phyloP scores from a whole-genome alignment of 2,797 vertebrate species.

The Acipenser oxyrinchus region DNA sequence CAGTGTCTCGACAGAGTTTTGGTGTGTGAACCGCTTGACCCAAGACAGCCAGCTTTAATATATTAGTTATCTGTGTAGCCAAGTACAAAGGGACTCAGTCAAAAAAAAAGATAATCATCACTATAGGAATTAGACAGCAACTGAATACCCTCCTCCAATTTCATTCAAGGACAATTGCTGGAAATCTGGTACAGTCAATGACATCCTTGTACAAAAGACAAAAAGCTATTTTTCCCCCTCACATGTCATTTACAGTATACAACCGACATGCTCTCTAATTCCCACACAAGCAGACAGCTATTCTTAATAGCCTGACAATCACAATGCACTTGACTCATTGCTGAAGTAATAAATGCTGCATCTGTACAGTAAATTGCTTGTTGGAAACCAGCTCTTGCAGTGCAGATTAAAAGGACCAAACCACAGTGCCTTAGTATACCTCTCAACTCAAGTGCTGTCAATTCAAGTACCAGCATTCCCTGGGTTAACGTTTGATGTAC shows the following conservation, averaged over 20 bases:
- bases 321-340: too few relatives aligned
- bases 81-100: slow-evolving; percentile 10
- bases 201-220: slow-evolving; percentile 18
- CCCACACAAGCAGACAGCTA: slow-evolving; percentile 6
- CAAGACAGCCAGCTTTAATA: not conserved
- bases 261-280: slow-evolving; percentile 14
- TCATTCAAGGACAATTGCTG: too few relatives aligned
- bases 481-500: too few relatives aligned
- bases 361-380: too few relatives aligned
- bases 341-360: too few relatives aligned
- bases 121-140: slow-evolving; percentile 4
- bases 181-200: slow-evolving; percentile 17
- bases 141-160: slow-evolving; percentile 6
- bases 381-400: too few relatives aligned
- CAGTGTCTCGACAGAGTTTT: not conserved
- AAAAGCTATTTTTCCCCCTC: slow-evolving; percentile 14
- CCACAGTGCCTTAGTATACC: too few relatives aligned
- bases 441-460: too few relatives aligned
- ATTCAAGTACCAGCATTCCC: too few relatives aligned
- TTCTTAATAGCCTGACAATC: too few relatives aligned
- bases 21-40: slow-evolving; percentile 10
- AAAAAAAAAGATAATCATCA: slow-evolving; percentile 15
- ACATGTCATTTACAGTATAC: slow-evolving; percentile 1
- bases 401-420: too few relatives aligned
- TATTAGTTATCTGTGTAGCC: too few relatives aligned